Conservation (phyloP, 1,140 invertebrate species). For the Diorhabda carinulata region DNA sequence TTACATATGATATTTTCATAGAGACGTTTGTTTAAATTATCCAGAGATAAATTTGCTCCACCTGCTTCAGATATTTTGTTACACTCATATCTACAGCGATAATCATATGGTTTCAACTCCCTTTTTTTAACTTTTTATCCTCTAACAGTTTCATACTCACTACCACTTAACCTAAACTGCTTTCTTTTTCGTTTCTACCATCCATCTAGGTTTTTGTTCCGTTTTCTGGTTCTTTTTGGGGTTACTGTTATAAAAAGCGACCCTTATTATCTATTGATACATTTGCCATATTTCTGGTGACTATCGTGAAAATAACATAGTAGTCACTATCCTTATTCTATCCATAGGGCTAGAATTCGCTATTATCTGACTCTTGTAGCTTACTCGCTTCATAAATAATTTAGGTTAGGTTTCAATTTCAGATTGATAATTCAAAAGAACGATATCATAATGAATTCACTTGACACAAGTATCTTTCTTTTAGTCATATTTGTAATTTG, state of each 20-base stretch:
- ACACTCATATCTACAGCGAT: conserved; percentile 4
- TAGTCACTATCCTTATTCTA: too few relatives aligned
- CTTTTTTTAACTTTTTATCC: conserved; percentile 8
- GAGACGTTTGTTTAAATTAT: conserved; percentile 3
- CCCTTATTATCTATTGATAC: neutral
- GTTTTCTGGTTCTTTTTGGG: conserved; percentile 12
- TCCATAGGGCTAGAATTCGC: too few relatives aligned
- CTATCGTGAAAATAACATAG: conserved; percentile 5
- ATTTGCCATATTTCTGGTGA: neutral
- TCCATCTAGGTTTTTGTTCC: conserved; percentile 3
- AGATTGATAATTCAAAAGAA: too few relatives aligned
- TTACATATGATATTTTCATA: neutral
- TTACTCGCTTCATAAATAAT: too few relatives aligned
- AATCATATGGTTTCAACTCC: conserved; percentile 4
- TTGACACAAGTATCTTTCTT: too few relatives aligned
- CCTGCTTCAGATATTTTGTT: conserved; percentile 16
- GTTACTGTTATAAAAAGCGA: neutral
- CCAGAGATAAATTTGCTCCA: conserved; percentile 10
- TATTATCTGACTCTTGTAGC: too few relatives aligned
- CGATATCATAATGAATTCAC: too few relatives aligned
- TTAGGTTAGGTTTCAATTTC: too few relatives aligned
- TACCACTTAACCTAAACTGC: conserved; percentile 5
- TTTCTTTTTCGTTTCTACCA: conserved; percentile 10
- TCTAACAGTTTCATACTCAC: conserved; percentile 7
- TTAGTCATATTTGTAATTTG: too few relatives aligned